Base-by-base conservation (phyloP, 2,797 vertebrate species). In the Lutjanus argentimaculatus region DNA sequence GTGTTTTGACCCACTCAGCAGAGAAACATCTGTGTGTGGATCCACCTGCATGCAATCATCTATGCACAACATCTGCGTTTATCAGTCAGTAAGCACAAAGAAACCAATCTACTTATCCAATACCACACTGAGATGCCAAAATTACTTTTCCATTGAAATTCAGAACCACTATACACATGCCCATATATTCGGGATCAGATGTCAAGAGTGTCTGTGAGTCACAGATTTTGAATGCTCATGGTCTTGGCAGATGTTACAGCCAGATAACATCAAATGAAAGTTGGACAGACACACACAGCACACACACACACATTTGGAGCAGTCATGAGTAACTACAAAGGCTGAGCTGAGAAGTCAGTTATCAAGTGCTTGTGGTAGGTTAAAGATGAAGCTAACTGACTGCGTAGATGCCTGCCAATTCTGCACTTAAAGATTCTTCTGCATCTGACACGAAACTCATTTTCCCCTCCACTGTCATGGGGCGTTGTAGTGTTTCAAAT, bases 1-100 rank as follows among this genome's bases (percentile, higher is more conserved):
- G 66, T 51, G 46, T 30, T 36, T 78, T 58, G 55, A 66, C 10
- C 58, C 58, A 79, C 67, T 80, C 63, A 73, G 68, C 80, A 73
- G 30, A 63, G 59, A 80, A 79, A 86, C 83, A 88, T 88, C 78
- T 85, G 82, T 53, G 52, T 56, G 55, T 65, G 57, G 36, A 86
- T 83, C 85, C 90, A 90, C 89, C 89, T 90, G 88, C 88, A 88
- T 75, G 82, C 42, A 91, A 86, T 93, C 88, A 88, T 86, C 83
- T 21, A 13, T 42, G 49, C 64, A 45, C 76, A 88, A 70, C 80
- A 89, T 87, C 83, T 19, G 45, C 12, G 42, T 58, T 64, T 52
- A 53, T 80, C 66, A 42, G 57, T 81, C 65, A 52, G 76, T 52
- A 46, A 72, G 75, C 82, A 87, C 80, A 91, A 86, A 88, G 75